phyloP scores from a whole-genome alignment of 2,888 invertebrate species.

The Hemicrepidius hirtus region DNA sequence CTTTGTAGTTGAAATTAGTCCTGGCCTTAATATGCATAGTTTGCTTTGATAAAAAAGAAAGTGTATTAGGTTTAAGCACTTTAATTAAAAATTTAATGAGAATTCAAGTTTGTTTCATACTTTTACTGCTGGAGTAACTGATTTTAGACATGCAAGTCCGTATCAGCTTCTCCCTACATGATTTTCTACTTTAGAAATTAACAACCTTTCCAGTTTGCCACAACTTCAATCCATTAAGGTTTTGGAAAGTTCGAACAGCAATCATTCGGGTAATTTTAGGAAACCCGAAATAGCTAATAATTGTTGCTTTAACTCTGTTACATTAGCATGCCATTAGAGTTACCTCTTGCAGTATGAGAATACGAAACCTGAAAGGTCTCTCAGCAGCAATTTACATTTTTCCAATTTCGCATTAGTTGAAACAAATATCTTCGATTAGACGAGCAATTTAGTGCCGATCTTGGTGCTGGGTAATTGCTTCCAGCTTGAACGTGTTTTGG shows the following conservation, averaged over 20 bases:
- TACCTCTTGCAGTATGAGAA: not conserved
- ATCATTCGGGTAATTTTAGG: not conserved
- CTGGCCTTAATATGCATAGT: no score
- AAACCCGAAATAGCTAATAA: not conserved
- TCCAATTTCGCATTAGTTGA: constrained; percentile 37
- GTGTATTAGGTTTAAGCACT: not conserved
- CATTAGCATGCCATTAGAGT: not conserved
- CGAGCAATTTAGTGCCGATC: constrained; percentile 36
- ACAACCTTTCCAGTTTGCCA: not conserved
- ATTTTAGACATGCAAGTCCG: constrained; percentile 28
- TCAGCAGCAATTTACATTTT: constrained; percentile 24
- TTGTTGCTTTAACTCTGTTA: not conserved
- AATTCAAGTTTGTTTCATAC: not conserved
- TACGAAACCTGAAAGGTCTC: not conserved
- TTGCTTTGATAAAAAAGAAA: constrained; percentile 14
- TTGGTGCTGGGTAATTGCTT: constrained; percentile 40
- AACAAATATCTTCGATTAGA: constrained; percentile 46
- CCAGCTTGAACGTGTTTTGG: constrained; percentile 26
- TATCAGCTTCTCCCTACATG: constrained; percentile 2
- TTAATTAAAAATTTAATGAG: constrained; percentile 27
- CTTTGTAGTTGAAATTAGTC: no score
- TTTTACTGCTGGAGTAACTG: constrained; percentile 16
- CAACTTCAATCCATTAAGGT: constrained; percentile 4
- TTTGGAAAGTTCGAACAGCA: not conserved
- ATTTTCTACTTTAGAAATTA: constrained; percentile 27